Evolutionary conservation across 2,797 vertebrate species (phyloP), one percentile per base, ranked within the genome.

Genomic region (Novumbra hubbsi): DNA sequence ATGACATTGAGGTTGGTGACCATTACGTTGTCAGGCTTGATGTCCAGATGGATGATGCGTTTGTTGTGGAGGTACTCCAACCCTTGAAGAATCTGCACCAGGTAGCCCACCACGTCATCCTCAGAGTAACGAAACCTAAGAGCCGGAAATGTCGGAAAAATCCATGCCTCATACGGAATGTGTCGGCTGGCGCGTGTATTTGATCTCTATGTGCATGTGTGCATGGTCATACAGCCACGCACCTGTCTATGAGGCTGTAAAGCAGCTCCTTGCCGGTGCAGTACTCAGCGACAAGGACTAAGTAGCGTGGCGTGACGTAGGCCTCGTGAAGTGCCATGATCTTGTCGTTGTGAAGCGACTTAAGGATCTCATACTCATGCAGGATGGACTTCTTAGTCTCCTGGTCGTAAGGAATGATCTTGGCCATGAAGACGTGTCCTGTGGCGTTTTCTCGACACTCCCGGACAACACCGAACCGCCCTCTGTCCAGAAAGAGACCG

Each of bases 241-340:
- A 96, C 95, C 95, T 95, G 87, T 99, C 97, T 0, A 95, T 92
- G 0, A 99, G 95, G 85, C 92, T 95, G 85, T 95, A 92, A 73
- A 99, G 96, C 74, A 99, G 93, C 80, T 99, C 97, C 70, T 97
- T 96, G 85, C 96, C 97, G 0, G 92, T 87, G 3, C 97, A 99
- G 89, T 94, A 94, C 87, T 99, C 97, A 0, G 95, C 92, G 73
- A 99, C 98, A 81, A 99, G 95, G 68, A 99, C 97, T 19, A 99
- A 93, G 89, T 98, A 99, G 14, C 96, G 94, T 0, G 97, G 97
- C 0, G 97, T 99, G 88, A 99, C 95, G 76, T 98, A 99, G 0
- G 97, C 97, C 79, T 99, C 97, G 0, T 98, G 97, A 55, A 99
- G 90, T n/a, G 93, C 86, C 96, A 98, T 96, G 83, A 99, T 89